Conservation (phyloP, 2,797 vertebrate genomes). For the Myotis findleyi region DNA sequence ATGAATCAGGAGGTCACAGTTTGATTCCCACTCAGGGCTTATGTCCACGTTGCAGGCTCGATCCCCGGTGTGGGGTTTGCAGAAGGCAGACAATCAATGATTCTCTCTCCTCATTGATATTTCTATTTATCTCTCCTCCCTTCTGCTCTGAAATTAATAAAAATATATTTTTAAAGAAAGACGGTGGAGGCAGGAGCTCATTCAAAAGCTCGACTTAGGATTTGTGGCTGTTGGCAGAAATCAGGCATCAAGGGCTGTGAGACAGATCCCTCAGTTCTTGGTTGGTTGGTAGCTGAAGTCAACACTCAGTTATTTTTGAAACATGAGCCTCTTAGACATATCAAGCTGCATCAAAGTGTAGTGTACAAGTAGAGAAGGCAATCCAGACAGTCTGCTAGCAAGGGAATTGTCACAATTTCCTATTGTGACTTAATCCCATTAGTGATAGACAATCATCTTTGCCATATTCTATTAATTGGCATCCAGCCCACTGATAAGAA, state of each 20-base stretch:
- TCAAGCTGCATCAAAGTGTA: neutral
- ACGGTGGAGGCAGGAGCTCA: neutral
- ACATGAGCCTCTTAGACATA: neutral
- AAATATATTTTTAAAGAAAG: neutral
- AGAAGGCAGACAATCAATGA: too few relatives aligned
- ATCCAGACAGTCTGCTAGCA: neutral
- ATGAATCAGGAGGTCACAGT: too few relatives aligned
- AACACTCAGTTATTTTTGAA: neutral
- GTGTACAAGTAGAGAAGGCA: neutral
- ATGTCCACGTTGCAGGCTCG: too few relatives aligned
- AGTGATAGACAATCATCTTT: neutral
- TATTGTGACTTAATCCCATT: neutral
- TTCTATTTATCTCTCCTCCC: too few relatives aligned
- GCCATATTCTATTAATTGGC: neutral
- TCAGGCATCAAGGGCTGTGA: neutral
- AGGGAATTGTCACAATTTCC: neutral
- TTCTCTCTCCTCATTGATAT: too few relatives aligned
- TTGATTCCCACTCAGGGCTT: too few relatives aligned
- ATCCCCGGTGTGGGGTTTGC: too few relatives aligned
- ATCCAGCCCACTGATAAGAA: neutral
- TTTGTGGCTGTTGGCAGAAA: neutral
- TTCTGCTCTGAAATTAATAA: too few relatives aligned
- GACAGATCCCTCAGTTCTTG: neutral
- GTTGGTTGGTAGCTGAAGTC: neutral
- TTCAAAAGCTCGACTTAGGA: neutral